These are phyloP conservation scores for Pocillopora grandis DNA, from an alignment of 92 coral and sea anemone genomes.

Conservation along the genomic window DNA sequence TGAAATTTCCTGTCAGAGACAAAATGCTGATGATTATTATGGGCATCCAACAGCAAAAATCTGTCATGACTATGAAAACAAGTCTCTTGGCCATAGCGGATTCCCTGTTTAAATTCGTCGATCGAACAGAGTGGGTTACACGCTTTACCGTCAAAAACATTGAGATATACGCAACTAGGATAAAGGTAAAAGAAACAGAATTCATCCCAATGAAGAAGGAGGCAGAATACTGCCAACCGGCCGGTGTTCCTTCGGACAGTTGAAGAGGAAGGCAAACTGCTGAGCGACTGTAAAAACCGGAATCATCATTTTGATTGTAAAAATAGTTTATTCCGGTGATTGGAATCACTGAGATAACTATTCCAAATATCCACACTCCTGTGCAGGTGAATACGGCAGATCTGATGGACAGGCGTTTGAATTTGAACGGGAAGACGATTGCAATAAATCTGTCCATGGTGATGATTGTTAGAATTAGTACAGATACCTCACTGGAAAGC, in stretches of 20 bases:
- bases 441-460: constrained; percentile 68
- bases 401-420: constrained; percentile 35
- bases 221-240: constrained; percentile 71
- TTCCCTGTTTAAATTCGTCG: constrained; percentile 58
- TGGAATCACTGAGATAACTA: constrained; percentile 41
- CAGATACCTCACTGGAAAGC: constrained; percentile 72
- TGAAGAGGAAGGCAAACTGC: constrained; percentile 33
- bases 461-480: constrained; percentile 49
- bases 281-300: constrained; percentile 56
- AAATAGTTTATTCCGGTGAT: constrained; percentile 44
- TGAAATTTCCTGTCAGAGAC: constrained; percentile 49
- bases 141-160: constrained; percentile 51
- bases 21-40: constrained; percentile 60
- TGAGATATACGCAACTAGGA: constrained; percentile 5
- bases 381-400: constrained; percentile 32
- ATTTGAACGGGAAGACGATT: constrained; percentile 60
- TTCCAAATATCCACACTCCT: constrained; percentile 42
- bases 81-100: constrained; percentile 69
- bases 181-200: constrained; percentile 57
- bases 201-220: constrained; percentile 60
- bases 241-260: constrained; percentile 57
- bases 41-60: constrained; percentile 77
- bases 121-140: constrained; percentile 47
- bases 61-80: constrained; percentile 62
- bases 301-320: constrained; percentile 33